Evolutionary conservation across 1,140 invertebrate genomes (phyloP).

Genomic region (Lepidurus couesii): DNA sequence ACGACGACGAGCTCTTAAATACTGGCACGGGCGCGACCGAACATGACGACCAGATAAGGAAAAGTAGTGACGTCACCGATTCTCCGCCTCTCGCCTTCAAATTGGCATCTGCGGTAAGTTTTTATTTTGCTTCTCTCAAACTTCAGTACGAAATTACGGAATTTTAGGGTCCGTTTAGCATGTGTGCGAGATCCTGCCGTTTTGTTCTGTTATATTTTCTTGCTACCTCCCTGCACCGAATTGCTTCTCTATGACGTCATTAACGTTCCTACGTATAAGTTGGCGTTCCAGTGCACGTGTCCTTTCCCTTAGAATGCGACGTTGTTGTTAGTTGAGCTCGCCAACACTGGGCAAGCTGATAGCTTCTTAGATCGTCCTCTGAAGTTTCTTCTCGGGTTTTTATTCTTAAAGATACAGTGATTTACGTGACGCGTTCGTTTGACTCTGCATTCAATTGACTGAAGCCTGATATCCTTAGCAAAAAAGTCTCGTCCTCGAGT

Average conservation of each 20-base stretch:
- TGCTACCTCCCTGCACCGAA: not conserved
- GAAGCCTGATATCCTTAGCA: no score
- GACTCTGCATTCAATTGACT: no score
- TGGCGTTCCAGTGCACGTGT: constrained; percentile 37
- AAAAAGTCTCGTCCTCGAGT: no score
- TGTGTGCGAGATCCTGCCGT: not conserved
- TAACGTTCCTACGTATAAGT: constrained; percentile 36
- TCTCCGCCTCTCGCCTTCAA: constrained; percentile 24
- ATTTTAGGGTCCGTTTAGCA: not conserved
- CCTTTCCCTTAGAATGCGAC: constrained; percentile 29
- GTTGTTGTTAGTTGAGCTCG: not conserved
- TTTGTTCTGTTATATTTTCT: not conserved
- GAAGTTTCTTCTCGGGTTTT: no score
- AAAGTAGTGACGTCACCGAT: constrained; percentile 11
- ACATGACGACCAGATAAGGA: not conserved
- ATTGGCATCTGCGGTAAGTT: constrained; percentile 32
- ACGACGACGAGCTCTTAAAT: constrained; percentile 67
- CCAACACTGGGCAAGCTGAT: not conserved
- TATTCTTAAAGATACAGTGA: no score
- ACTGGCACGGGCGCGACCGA: not conserved
- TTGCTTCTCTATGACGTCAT: constrained; percentile 32
- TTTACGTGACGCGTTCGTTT: no score
- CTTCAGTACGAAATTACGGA: not conserved
- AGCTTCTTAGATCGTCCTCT: not conserved
- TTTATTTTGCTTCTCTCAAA: constrained; percentile 26